These are phyloP conservation scores for Catharus minimus DNA, from an alignment of 2,113 vertebrate species.

Conservation along the genomic window DNA sequence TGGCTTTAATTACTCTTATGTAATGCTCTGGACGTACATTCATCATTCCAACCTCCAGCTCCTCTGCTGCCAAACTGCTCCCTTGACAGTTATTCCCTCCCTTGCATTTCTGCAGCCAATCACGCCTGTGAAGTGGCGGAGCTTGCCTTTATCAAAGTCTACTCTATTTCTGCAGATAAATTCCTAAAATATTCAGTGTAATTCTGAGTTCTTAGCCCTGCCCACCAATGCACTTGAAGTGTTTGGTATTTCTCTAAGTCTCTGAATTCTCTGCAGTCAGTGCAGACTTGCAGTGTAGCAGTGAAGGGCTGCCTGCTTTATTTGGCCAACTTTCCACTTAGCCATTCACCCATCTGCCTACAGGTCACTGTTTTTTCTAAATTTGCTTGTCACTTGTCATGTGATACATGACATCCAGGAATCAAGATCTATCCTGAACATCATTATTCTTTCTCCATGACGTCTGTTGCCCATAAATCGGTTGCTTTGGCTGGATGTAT, in stretches of 20 bases:
- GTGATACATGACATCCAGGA: background rate
- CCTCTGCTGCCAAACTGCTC: background rate
- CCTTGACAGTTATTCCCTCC: background rate
- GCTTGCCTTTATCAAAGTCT: background rate
- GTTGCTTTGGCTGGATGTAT: background rate
- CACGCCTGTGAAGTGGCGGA: background rate
- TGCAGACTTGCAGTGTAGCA: background rate
- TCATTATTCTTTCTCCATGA: background rate
- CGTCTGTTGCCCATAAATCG: rapidly evolving
- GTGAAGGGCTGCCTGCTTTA: background rate
- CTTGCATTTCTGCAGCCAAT: background rate
- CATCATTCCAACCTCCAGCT: background rate
- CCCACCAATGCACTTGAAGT: background rate
- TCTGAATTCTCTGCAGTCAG: background rate
- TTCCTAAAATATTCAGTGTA: background rate
- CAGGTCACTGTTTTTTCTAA: background rate
- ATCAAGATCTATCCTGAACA: background rate
- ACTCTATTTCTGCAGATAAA: background rate
- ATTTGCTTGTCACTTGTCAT: background rate
- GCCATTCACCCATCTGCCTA: background rate
- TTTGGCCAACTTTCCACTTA: background rate
- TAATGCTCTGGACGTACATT: background rate
- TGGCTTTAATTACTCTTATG: background rate
- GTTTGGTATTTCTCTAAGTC: background rate
- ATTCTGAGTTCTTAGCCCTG: background rate